phyloP scores from a whole-genome alignment of 2,113 vertebrate genomes.

The Nannobrachium achirus region DNA sequence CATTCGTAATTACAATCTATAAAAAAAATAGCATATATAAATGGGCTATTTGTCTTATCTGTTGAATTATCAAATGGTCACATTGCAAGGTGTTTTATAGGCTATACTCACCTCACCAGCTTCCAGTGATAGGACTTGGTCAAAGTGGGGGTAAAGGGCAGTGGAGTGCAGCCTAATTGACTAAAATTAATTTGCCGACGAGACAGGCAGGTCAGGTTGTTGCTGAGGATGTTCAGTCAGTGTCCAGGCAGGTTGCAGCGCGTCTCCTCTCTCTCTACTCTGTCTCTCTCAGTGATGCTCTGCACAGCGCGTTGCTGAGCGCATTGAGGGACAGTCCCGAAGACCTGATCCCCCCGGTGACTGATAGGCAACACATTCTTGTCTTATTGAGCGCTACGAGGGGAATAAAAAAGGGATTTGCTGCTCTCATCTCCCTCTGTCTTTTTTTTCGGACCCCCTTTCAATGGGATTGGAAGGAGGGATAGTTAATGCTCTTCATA shows the following conservation, averaged over 20 bases:
- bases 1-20: neutral
- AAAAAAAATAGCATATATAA: neutral
- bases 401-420: slow-evolving; percentile 88
- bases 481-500: slow-evolving; percentile 87
- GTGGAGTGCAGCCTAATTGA: slow-evolving; percentile 51
- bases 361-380: slow-evolving; percentile 90
- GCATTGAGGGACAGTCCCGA: slow-evolving; percentile 80
- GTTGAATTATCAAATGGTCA: slow-evolving; percentile 4
- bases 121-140: slow-evolving; percentile 50
- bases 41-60: neutral
- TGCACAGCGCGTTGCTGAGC: slow-evolving; percentile 79
- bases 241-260: slow-evolving; percentile 69
- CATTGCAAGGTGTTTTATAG: slow-evolving; percentile 11
- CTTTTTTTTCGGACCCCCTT: slow-evolving; percentile 73
- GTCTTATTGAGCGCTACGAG: slow-evolving; percentile 88
- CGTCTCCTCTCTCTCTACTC: slow-evolving; percentile 69
- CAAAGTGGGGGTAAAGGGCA: slow-evolving; percentile 37
- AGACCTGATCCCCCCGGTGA: slow-evolving; percentile 84
- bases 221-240: slow-evolving; percentile 45
- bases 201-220: slow-evolving; percentile 47
- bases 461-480: slow-evolving; percentile 84
- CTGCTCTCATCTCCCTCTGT: slow-evolving; percentile 86
- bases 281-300: slow-evolving; percentile 81
- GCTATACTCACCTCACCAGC: slow-evolving; percentile 69
- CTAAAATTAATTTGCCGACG: slow-evolving; percentile 52